Evolutionary conservation across 2,888 invertebrate species (phyloP), one percentile per base, ranked within the genome.

Genomic region (Sturmia bella): DNA sequence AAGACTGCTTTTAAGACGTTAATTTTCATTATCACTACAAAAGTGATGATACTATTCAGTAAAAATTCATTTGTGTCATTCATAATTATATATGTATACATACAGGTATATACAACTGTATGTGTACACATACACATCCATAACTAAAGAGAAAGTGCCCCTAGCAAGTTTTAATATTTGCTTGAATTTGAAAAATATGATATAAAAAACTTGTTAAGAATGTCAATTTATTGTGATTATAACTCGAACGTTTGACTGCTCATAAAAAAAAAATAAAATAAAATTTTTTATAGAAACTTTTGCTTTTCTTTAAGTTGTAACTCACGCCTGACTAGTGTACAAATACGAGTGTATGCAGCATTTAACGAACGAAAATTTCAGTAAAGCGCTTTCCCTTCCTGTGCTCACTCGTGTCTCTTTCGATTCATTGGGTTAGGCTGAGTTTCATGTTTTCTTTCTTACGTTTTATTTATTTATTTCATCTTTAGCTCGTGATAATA

Each of bases 91-190:
- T 32, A 12, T 13, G 6, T 15, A 45, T 11, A 43, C 19, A 59
- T 11, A 41, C 50, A 39, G 21, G 4, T 50, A 21, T 17, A 9
- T 17, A 85, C 1, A 45, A 37, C n/a, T 3, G 11, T 21, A 41
- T 21, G 7, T 15, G 48, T 11, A 2, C 43, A 61, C 2, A 59
- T 7, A 32, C 17, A 37, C 39, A 27, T 17, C 24, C 41, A 48
- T 41, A 41, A 86, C 85, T 87, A 89, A 89, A 89, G 88, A 89
- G 88, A 89, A 89, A 89, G 88, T 89, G 89, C 85, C 87, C 69
- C 83, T 73, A 85, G 86, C 88, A 85, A 86, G 88, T 88, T 88
- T 88, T 83, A 84, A 84, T 83, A 64, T 83, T 68, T 63, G 59
- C 54, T 75, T 77, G 59, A 72, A 61, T 69, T 24, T n/a, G n/a